These are phyloP conservation scores for Cephus nigrinus DNA, from an alignment of 2,888 invertebrate genomes.

Conservation along the genomic window DNA sequence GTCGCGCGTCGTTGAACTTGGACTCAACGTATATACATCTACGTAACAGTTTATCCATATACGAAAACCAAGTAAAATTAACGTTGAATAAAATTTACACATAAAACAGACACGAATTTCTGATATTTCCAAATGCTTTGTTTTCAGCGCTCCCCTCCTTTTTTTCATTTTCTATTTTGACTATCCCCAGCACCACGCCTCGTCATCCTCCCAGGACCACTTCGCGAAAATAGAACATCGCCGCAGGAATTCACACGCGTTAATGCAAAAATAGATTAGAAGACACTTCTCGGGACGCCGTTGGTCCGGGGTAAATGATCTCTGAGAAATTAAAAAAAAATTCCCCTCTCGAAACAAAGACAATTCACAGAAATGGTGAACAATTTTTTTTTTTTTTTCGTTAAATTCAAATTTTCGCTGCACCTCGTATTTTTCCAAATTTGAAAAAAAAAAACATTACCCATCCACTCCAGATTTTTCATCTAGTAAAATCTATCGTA, in stretches of 20 bases:
- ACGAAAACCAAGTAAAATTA: no score
- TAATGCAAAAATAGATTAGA: slow-evolving; percentile 20
- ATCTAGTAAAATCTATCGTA: background rate
- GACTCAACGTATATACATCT: no score
- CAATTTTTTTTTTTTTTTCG: no score
- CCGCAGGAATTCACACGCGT: slow-evolving; percentile 18
- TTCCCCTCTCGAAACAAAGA: background rate
- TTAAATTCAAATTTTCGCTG: no score
- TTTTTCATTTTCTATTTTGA: background rate
- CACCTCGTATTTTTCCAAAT: no score
- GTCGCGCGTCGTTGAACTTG: no score
- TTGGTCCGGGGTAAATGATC: background rate
- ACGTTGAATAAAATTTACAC: no score
- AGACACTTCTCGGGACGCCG: background rate
- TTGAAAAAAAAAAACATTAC: background rate
- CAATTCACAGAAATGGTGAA: background rate
- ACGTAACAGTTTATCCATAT: no score
- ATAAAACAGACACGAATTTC: background rate
- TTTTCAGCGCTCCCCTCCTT: background rate
- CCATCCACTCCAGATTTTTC: no score
- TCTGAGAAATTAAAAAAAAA: background rate
- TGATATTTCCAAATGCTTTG: background rate
- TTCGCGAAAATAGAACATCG: slow-evolving; percentile 23
- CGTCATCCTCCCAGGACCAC: background rate
- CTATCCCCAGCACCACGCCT: background rate